Conservation (phyloP, 2,797 vertebrate species). For the Anguilla megastoma region DNA sequence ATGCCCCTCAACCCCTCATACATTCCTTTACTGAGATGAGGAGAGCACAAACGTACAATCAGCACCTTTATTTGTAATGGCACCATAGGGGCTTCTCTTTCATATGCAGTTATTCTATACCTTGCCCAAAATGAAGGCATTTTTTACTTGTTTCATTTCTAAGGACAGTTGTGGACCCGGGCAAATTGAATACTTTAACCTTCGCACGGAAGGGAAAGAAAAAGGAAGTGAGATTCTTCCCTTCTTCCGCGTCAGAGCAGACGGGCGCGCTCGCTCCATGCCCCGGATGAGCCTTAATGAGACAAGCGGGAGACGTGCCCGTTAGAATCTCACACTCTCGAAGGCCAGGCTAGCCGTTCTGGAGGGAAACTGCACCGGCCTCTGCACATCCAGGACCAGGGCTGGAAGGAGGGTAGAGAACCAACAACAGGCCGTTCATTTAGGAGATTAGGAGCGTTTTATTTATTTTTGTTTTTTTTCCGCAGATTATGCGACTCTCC, state of each 20-base stretch:
- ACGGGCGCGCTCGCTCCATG: slow-evolving; percentile 64
- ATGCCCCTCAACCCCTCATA: not conserved
- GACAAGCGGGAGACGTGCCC: slow-evolving; percentile 68
- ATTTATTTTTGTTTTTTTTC: not conserved
- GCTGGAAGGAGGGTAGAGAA: not conserved
- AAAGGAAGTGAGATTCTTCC: slow-evolving; percentile 34
- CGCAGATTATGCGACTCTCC: slow-evolving; percentile 41
- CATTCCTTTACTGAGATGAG: not conserved
- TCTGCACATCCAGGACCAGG: not conserved
- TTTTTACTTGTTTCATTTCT: slow-evolving; percentile 22
- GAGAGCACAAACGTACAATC: not conserved
- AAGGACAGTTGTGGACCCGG: slow-evolving; percentile 25
- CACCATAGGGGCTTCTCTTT: not conserved
- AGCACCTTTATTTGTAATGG: not conserved
- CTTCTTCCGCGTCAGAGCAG: slow-evolving; percentile 56
- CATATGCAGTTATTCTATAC: not conserved
- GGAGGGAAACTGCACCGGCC: slow-evolving; percentile 43
- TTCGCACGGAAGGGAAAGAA: slow-evolving; percentile 34
- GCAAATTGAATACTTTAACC: slow-evolving; percentile 57
- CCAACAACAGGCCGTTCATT: slow-evolving; percentile 13
- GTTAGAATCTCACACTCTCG: slow-evolving; percentile 68
- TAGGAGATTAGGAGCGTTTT: slow-evolving; percentile 3
- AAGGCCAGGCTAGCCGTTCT: slow-evolving; percentile 62
- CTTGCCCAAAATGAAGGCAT: not conserved
- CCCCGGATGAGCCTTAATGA: slow-evolving; percentile 74